These are phyloP conservation scores for Stenurella melanura DNA, from an alignment of 2,888 invertebrate genomes.

Conservation along the genomic window DNA sequence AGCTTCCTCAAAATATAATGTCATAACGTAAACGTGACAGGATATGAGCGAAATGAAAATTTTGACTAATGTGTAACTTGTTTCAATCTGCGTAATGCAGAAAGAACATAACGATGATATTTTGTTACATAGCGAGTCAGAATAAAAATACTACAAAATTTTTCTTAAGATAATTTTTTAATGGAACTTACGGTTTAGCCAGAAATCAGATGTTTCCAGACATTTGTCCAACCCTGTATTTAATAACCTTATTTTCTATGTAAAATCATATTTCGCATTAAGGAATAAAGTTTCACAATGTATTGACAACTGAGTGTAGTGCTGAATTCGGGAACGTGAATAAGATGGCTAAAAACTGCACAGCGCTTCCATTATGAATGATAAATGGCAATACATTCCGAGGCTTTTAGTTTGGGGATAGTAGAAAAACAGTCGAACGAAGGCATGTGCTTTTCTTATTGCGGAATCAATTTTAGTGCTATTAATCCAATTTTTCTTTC, in stretches of 20 bases:
- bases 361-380: conserved; percentile 63
- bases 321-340: conserved; percentile 41
- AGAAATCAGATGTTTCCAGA: too few relatives aligned
- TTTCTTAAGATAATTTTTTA: too few relatives aligned
- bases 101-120: too few relatives aligned
- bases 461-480: conserved; percentile 61
- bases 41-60: too few relatives aligned
- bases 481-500: conserved; percentile 55
- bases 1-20: too few relatives aligned
- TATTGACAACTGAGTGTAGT: conserved; percentile 17
- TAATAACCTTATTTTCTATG: not conserved
- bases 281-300: conserved; percentile 4
- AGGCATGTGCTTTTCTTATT: conserved; percentile 63
- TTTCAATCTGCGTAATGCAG: too few relatives aligned
- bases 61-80: too few relatives aligned
- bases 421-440: conserved; percentile 58
- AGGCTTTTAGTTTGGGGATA: conserved; percentile 60
- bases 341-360: conserved; percentile 60
- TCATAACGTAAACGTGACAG: too few relatives aligned
- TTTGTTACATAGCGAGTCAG: too few relatives aligned
- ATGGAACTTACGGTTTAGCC: too few relatives aligned
- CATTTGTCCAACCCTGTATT: too few relatives aligned
- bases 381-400: conserved; percentile 62
- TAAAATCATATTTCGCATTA: conserved; percentile 23
- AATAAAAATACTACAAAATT: too few relatives aligned